Conservation (phyloP, 2,888 invertebrate species). For the Lepidonotus clava region DNA sequence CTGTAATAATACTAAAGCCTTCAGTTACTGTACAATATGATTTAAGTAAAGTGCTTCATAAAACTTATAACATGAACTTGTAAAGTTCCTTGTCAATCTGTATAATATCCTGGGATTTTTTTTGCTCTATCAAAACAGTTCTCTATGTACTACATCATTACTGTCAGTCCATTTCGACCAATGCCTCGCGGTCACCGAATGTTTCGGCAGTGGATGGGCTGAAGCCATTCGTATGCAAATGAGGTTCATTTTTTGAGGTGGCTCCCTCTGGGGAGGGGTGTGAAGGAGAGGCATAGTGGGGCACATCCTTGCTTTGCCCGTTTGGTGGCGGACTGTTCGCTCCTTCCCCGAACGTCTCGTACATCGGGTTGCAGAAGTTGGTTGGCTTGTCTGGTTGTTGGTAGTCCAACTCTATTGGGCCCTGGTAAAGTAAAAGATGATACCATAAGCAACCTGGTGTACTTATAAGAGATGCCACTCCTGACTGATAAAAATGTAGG, state of each 20-base stretch:
- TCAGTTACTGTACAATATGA: no score
- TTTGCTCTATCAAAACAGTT: no score
- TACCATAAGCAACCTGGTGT: no score
- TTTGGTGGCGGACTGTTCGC: background rate
- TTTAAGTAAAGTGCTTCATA: no score
- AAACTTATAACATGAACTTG: no score
- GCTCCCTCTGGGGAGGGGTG: background rate
- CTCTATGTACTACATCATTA: no score
- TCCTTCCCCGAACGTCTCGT: slow-evolving; percentile 66
- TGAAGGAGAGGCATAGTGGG: slow-evolving; percentile 1
- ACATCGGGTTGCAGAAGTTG: slow-evolving; percentile 76
- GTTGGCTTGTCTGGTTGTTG: slow-evolving; percentile 64
- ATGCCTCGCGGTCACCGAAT: slow-evolving; percentile 23
- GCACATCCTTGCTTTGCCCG: background rate
- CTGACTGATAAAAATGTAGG: no score
- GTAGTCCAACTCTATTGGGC: slow-evolving; percentile 51
- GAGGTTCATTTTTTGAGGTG: slow-evolving; percentile 1
- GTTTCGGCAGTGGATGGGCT: slow-evolving; percentile 21
- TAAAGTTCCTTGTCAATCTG: no score
- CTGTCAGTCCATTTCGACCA: slow-evolving; percentile 21
- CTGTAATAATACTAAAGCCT: no score
- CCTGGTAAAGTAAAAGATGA: slow-evolving; percentile 4
- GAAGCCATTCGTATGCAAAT: slow-evolving; percentile 46
- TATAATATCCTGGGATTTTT: no score
- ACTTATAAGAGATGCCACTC: no score